These are phyloP conservation scores for Achlya flavicornis DNA, from an alignment of 2,888 invertebrate genomes.

Conservation along the genomic window DNA sequence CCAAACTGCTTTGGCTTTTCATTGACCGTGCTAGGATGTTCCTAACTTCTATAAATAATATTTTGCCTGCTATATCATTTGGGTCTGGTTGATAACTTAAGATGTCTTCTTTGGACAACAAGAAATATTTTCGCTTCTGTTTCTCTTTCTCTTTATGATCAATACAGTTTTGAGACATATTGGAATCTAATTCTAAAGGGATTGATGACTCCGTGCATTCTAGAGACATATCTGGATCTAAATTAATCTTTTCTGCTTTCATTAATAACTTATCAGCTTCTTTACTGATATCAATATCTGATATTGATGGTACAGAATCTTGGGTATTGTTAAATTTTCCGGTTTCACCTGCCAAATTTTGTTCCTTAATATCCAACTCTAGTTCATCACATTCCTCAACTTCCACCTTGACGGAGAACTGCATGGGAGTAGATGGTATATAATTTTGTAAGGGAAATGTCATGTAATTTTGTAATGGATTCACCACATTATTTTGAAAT, in stretches of 20 bases:
- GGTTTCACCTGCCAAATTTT: background rate
- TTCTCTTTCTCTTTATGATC: background rate
- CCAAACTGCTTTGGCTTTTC: background rate
- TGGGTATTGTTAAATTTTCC: background rate
- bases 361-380: background rate
- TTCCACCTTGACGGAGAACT: slow-evolving; percentile 1
- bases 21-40: background rate
- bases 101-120: background rate
- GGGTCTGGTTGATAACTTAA: background rate
- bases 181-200: background rate
- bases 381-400: slow-evolving; percentile 4
- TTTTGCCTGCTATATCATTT: background rate
- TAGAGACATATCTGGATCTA: background rate
- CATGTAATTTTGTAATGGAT: background rate
- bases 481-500: background rate
- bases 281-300: background rate
- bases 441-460: background rate
- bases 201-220: background rate
- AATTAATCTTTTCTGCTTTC: background rate
- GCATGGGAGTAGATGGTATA: background rate
- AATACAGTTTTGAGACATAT: background rate
- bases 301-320: background rate
- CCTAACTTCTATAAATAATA: background rate
- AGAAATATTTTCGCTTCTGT: background rate
- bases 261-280: background rate